Base-by-base conservation (phyloP, 2,888 invertebrate species). In the Latheticus oryzae region DNA sequence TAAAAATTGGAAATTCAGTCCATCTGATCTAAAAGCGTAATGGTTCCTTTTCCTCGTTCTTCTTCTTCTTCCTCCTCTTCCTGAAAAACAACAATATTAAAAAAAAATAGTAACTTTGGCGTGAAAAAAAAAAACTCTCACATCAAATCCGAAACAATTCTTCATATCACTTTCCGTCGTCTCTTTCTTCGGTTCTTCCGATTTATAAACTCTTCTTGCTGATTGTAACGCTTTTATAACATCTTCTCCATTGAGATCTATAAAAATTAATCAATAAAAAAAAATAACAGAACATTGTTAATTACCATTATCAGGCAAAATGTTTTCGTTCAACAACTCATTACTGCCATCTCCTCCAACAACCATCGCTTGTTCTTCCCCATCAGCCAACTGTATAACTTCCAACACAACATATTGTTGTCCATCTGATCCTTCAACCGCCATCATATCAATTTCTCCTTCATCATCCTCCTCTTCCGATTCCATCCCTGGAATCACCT, bases 351-450 rank as follows among this genome's bases (percentile, higher is more conserved):
- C 76, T 19, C 79, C 77, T 8, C 79, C 83, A 1, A 86, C 85
- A 30, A 87, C 85, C 75, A 82, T 81, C 42, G 87, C 85, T 2
- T 83, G 82, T 61, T 87, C 88, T 65, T 89, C 89, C 45, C 88
- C 89, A 63, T 84, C 84, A 11, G 83, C 84, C 28, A 91, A 77
- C 68, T 92, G 91, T 32, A 94, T 91, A 5, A 95, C 93, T 79
- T 95, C 93, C 7, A 95, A 80, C n/a, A 95, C 93, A 38, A 95
- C 93, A 70, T 92, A 93, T 76, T 92, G 90, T 66, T 92, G 90
- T 0, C 91, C 91, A 75, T 89, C 89, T 3, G 86, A 83, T 13
- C 85, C 86, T 73, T 89, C 86, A 0, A 88, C 85, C 2, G 87
- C 84, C 79, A 87, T 83, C 76, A 87, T 82, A 48, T 85, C 84